Percentiles rank a stretch among this genome's conserved stretches.
These are phyloP conservation scores for Buathra laborator DNA, from an alignment of 2,888 invertebrate species.

Conservation along the genomic window DNA sequence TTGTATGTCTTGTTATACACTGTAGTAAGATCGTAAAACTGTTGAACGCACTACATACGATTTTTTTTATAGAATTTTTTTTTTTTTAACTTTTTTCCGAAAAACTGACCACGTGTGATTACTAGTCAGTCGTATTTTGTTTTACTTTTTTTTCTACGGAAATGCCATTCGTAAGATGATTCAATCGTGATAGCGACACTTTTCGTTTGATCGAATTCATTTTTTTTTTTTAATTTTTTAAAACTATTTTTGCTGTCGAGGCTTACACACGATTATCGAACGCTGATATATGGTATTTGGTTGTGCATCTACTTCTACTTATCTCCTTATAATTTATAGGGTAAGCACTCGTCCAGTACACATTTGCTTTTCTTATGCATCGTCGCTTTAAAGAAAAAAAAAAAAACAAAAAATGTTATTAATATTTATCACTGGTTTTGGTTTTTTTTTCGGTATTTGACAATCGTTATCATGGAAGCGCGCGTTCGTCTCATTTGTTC, in stretches of 20 bases:
- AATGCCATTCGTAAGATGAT: slow-evolving; percentile 19
- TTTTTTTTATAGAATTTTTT: slow-evolving; percentile 31
- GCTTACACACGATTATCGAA: slow-evolving; percentile 50
- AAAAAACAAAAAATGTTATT: slow-evolving; percentile 14
- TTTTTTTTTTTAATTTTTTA: background rate
- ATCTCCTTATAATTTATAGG: slow-evolving; percentile 83
- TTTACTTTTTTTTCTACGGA: background rate
- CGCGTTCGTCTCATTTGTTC: background rate
- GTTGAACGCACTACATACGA: slow-evolving; percentile 16
- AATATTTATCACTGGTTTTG: slow-evolving; percentile 68
- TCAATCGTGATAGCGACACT: slow-evolving; percentile 2
- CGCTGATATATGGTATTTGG: slow-evolving; percentile 76
- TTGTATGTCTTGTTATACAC: slow-evolving; percentile 53
- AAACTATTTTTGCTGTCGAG: slow-evolving; percentile 8
- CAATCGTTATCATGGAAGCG: slow-evolving; percentile 23
- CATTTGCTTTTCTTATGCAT: slow-evolving; percentile 68
- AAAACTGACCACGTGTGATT: slow-evolving; percentile 32
- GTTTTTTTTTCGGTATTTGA: slow-evolving; percentile 33
- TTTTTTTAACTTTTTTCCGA: background rate
- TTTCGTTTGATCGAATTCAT: slow-evolving; percentile 16
- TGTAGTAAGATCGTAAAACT: slow-evolving; percentile 39
- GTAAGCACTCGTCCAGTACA: slow-evolving; percentile 82
- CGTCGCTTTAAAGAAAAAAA: slow-evolving; percentile 61
- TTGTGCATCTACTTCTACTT: slow-evolving; percentile 80
- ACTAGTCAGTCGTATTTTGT: slow-evolving; percentile 53